Conservation (phyloP, 2,797 vertebrate species). For the Clarias pachynema region DNA sequence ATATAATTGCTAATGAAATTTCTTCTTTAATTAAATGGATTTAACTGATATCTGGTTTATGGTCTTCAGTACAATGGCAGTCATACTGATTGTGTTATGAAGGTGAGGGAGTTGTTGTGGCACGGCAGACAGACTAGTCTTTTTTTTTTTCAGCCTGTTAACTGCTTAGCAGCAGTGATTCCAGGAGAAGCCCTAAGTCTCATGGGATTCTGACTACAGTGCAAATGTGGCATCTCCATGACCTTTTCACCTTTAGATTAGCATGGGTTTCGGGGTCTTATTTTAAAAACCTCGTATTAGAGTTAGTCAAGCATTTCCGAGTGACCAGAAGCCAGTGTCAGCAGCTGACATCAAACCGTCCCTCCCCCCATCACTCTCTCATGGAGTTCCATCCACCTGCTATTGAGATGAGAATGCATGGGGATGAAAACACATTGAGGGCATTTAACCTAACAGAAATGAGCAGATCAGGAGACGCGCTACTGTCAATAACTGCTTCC, state of each 20-base stretch:
- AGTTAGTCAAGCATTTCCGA: slow-evolving; percentile 73
- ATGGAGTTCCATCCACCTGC: slow-evolving; percentile 34
- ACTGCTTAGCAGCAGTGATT: slow-evolving; percentile 36
- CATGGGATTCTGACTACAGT: slow-evolving; percentile 64
- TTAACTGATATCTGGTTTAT: slow-evolving; percentile 7
- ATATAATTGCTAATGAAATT: neutral
- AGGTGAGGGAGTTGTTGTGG: neutral
- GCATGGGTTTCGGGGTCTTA: slow-evolving; percentile 63
- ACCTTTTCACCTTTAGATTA: slow-evolving; percentile 69
- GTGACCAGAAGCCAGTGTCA: slow-evolving; percentile 73
- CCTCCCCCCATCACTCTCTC: slow-evolving; percentile 56
- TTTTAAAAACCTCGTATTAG: slow-evolving; percentile 65
- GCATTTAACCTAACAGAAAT: neutral
- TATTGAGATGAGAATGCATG: slow-evolving; percentile 17
- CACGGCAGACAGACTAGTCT: slow-evolving; percentile 24
- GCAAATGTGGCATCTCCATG: slow-evolving; percentile 75
- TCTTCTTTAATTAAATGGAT: slow-evolving; percentile 9
- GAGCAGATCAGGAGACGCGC: neutral
- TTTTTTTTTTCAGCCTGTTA: slow-evolving; percentile 44
- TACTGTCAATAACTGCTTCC: neutral
- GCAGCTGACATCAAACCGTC: slow-evolving; percentile 71
- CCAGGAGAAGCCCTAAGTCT: slow-evolving; percentile 16
- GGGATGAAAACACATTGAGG: neutral
- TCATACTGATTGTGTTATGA: neutral
- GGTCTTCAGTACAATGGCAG: slow-evolving; percentile 8